Evolutionary conservation across 30 jellyfish, hydroid and myxozoan species (phyloP).

Genomic region (Pseudorhiza aurosa): DNA sequence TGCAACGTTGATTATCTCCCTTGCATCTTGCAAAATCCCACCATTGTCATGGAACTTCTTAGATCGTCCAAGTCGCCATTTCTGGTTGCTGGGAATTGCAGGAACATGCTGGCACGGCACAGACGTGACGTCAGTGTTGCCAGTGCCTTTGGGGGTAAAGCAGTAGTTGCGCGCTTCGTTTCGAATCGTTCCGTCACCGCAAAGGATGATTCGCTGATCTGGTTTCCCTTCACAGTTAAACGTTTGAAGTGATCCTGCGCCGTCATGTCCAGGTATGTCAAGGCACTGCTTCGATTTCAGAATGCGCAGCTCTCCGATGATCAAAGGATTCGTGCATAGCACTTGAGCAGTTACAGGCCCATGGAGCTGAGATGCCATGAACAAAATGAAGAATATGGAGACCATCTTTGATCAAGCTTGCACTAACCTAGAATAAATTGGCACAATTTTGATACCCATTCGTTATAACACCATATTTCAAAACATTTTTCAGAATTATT

Average conservation of each 20-base stretch:
- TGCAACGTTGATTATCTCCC: constrained; percentile 15
- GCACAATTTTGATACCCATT: no score
- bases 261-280: constrained; percentile 23
- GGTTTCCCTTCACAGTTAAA: constrained; percentile 31
- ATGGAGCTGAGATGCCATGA: no score
- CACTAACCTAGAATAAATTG: no score
- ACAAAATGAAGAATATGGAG: no score
- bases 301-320: constrained; percentile 34
- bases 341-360: no score
- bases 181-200: constrained; percentile 54
- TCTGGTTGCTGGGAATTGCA: constrained; percentile 12
- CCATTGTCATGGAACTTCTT: constrained; percentile 25
- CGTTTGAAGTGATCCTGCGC: constrained; percentile 27
- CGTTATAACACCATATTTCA: no score
- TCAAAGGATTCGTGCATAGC: constrained; percentile 33
- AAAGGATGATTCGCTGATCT: constrained; percentile 26
- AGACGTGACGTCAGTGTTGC: constrained; percentile 11
- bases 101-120: constrained; percentile 3
- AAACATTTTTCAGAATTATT: no score
- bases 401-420: no score
- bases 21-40: constrained; percentile 32
- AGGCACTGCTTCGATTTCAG: constrained; percentile 29
- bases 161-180: constrained; percentile 36
- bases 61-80: constrained; percentile 15
- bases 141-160: constrained; percentile 17